These are phyloP conservation scores for Silurus aristotelis DNA, from an alignment of 2,797 vertebrate species.

Conservation along the genomic window DNA sequence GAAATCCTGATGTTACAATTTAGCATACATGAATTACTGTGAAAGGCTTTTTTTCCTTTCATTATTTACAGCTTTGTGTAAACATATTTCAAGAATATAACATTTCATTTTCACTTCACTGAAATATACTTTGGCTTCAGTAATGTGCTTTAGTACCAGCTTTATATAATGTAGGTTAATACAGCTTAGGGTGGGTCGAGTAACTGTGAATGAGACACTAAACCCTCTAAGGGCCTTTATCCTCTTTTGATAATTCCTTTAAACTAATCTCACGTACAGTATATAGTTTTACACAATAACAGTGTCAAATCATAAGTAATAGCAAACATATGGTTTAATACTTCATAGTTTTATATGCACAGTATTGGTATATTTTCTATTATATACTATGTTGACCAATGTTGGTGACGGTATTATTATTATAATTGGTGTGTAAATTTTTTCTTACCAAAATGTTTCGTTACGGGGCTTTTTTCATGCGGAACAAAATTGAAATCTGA, in stretches of 20 bases:
- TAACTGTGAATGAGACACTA: not conserved
- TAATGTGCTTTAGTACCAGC: conserved; percentile 11
- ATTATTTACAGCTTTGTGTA: conserved; percentile 14
- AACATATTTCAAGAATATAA: conserved; percentile 13
- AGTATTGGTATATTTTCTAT: not conserved
- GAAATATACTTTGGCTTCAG: conserved; percentile 10
- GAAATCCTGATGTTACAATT: conserved; percentile 44
- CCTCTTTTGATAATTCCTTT: not conserved
- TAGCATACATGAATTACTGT: conserved; percentile 18
- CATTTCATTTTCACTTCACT: not conserved
- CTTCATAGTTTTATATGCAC: not conserved
- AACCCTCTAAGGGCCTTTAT: conserved; percentile 25
- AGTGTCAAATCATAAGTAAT: not conserved
- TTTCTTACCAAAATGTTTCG: no score
- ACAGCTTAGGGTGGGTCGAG: not conserved
- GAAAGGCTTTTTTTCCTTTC: not conserved
- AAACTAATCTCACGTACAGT: not conserved
- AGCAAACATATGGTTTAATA: no score
- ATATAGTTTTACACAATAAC: not conserved
- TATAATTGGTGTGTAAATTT: no score
- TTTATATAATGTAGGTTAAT: conserved; percentile 29
- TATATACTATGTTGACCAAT: no score
- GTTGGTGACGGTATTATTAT: no score
- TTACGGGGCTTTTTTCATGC: no score
- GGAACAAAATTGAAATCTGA: no score